These are phyloP conservation scores for Halocynthia aurantium DNA, from an alignment of 23 tunicate species.

Conservation along the genomic window DNA sequence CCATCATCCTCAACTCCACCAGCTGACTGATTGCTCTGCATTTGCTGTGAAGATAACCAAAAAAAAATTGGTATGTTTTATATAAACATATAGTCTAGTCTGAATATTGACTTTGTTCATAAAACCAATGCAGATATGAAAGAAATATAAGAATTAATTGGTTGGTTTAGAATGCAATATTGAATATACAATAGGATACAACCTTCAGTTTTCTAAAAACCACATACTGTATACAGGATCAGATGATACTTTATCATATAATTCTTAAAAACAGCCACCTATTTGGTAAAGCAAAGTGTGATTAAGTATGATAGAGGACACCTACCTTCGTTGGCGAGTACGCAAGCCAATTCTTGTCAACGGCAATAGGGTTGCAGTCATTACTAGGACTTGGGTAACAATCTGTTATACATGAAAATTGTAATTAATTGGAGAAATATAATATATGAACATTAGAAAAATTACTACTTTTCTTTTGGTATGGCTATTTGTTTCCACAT, in stretches of 20 bases:
- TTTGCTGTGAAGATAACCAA: conserved; percentile 10
- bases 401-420: conserved; percentile 14
- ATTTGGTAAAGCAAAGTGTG: not conserved
- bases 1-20: conserved; percentile 78
- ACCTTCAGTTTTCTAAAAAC: too few relatives aligned
- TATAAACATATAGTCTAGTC: not conserved
- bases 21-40: conserved; percentile 45
- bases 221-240: not conserved
- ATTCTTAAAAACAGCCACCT: not conserved
- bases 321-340: conserved; percentile 76
- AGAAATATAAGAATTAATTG: too few relatives aligned
- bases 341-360: conserved; percentile 82
- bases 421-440: too few relatives aligned
- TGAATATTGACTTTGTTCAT: too few relatives aligned
- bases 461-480: too few relatives aligned
- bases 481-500: too few relatives aligned
- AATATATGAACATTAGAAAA: too few relatives aligned
- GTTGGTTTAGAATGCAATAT: too few relatives aligned
- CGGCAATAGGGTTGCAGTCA: conserved; percentile 58
- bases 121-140: too few relatives aligned
- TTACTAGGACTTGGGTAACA: conserved; percentile 38
- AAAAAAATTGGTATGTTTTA: not conserved
- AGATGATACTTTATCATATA: not conserved
- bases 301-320: not conserved
- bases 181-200: too few relatives aligned